Evolutionary conservation across 2,888 invertebrate species (phyloP), one percentile per base, ranked within the genome.

Genomic region (Drosophila barbarae): DNA sequence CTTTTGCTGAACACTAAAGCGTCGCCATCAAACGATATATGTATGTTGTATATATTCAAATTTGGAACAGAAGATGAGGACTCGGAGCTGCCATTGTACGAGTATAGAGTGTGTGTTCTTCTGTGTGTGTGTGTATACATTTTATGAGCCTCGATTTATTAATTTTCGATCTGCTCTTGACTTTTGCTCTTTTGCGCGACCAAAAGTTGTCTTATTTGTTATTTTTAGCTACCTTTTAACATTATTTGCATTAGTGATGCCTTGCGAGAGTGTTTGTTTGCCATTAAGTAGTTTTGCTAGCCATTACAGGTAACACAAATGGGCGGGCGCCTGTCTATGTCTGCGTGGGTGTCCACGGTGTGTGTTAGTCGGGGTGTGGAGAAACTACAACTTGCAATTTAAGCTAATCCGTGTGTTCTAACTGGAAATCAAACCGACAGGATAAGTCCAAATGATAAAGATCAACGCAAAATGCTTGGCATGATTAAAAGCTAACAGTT

Each of bases 1-100:
- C 60, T 78, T 71, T 81, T 71, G 71, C 75, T 79, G 77, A 81
- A 81, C 84, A 82, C 81, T 77, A 74, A 83, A 78, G 78, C 84
- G 69, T 73, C 71, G 70, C 69, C 68, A 60, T 53, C 58, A 55
- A 77, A 79, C 57, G 58, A 71, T 47, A 47, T 21, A 18, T 18
- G 18, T 28, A 55, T 30, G 28, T 30, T 30, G 28, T 30, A 30
- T 30, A 30, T 73, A 72, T 52, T 67, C 51, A 67, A 79, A 66
- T 66, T 58, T 49, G 42, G 46, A 64, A 64, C 76, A 73, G 63
- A 64, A 69, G 56, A 74, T 57, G 63, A 50, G 49, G 50, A 51
- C 59, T 50, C 53, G 72, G 70, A 82, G 76, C 71, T 77, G 79
- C 71, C 75, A 73, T 67, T 69, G 23, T 55, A 32, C 23, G 23